Base-by-base conservation (phyloP, 64 coral and sea anemone species). In the Stichodactyla helianthus region DNA sequence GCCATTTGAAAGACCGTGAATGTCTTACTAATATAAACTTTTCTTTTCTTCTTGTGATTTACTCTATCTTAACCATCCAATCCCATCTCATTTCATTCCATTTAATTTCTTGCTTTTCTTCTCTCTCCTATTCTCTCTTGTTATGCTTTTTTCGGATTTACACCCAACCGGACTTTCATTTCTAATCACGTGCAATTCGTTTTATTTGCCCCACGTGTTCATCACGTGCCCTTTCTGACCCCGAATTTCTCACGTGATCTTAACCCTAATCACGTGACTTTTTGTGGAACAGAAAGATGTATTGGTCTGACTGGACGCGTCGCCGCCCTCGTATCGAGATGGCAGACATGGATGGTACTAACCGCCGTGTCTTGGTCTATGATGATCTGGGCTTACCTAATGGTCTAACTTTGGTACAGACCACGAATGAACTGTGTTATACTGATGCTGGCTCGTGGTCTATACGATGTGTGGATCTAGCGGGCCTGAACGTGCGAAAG, bases 261-360 rank as follows among this genome's bases (percentile, higher is more conserved):
- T 71, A 74, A 14, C 26, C 25, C 68, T 74, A 74, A 31, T 13
- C 68, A 31, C 25, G 25, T 74, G 68, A 74, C 22, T 22, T 25
- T 12, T 81, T 53, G 78, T 81, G 16, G 20, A 53, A 52, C 12
- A 92, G 91, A 18, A 92, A 88, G 83, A 88, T 92, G 91, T 92
- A 92, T 81, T 92, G 86, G 91, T 65, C 91, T 31, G 91, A 92
- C 65, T 92, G 91, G 91, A 85, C 65, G 27, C 79, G 86, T 74
- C 82, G 85, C 10, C 86, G 56, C 4, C 91, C 91, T 15, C 84
- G 85, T 50, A 92, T 92, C 19, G 91, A 92, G 82, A 80, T 88
- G 57, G 91, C 91, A 19, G 83, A 92, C 82, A 92, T 92, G 91
- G 91, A 92, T 59, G 91, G 91, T 68, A 61, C 86, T 54, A 71